Percentiles rank a stretch among this genome's conserved stretches.
phyloP scores from a whole-genome alignment of 1,140 invertebrate genomes.

The Drosophila saltans region DNA sequence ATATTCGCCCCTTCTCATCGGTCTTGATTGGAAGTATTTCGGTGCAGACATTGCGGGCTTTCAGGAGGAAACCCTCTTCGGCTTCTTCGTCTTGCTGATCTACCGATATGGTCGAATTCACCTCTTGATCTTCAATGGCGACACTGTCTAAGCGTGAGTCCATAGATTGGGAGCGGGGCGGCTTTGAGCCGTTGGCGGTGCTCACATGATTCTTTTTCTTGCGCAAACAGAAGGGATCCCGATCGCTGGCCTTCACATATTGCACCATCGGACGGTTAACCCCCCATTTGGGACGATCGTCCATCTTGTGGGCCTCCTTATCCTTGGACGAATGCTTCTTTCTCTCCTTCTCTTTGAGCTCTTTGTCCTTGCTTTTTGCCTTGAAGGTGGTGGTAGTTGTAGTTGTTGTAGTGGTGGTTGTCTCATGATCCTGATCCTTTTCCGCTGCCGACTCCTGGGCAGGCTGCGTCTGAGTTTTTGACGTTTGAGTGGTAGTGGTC shows the following conservation, averaged over 20 bases:
- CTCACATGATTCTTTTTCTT: constrained; percentile 74
- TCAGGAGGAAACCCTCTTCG: constrained; percentile 75
- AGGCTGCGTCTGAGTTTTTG: constrained; percentile 65
- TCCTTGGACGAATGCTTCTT: constrained; percentile 59
- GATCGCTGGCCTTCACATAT: constrained; percentile 89
- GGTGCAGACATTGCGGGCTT: constrained; percentile 81
- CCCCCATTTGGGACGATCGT: constrained; percentile 86
- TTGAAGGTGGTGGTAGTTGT: constrained; percentile 81
- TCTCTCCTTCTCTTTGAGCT: constrained; percentile 62
- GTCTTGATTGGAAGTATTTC: constrained; percentile 82
- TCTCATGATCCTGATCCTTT: constrained; percentile 72
- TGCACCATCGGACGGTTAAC: constrained; percentile 87
- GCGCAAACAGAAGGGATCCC: constrained; percentile 86
- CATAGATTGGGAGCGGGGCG: constrained; percentile 72
- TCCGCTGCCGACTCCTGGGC: constrained; percentile 57
- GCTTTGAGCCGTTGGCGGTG: constrained; percentile 44
- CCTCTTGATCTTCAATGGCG: constrained; percentile 48
- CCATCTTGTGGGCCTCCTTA: constrained; percentile 76
- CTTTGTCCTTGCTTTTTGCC: constrained; percentile 77
- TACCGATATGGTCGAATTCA: constrained; percentile 8
- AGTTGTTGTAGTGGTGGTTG: constrained; percentile 80
- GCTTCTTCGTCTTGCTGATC: constrained; percentile 35
- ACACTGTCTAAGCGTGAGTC: constrained; percentile 71
- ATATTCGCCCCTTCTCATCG: constrained; percentile 80
- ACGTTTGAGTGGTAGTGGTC: constrained; percentile 79